Evolutionary conservation across 2,113 vertebrate species (phyloP), one percentile per base, ranked within the genome.

Genomic region (Leptodactylus fuscus): DNA sequence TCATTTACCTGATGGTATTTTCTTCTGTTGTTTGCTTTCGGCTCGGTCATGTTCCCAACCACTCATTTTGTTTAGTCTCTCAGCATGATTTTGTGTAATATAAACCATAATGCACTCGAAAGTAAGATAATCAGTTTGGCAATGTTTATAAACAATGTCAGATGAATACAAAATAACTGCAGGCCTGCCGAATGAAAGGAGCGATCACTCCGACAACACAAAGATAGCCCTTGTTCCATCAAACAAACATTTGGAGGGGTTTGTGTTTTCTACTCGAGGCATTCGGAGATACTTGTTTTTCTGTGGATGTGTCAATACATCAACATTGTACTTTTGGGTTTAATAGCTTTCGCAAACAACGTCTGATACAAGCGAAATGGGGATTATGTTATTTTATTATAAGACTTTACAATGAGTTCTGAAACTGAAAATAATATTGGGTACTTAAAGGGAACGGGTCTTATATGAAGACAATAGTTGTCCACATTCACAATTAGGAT

Each of bases 1-100:
- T 24, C 34, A 38, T 79, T 58, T 79, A 79, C 51, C 53, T 79
- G 76, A 13, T 38, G 20, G 20, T 38, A 55, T 41, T 60, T 60
- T 41, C 29, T 73, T 73, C 0, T n/a, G 36, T 46, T 73, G 6
- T 78, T 34, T 78, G 48, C 75, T 41, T 79, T 58, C 51, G 34
- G 51, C 36, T 41, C 53, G 20, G 48, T 55, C 76, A 79, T 41
- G 76, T 79, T 79, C 76, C 51, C 51, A 24, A 24, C 51, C 76
- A 79, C 51, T 79, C 76, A 79, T 79, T 79, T 79, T 79, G 76
- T 79, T 79, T 79, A 79, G 76, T 79, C 76, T 78, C 48, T 78
- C 48, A 5, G 34, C 51, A 60, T 55, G 53, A 79, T 79, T 79
- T 79, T 79, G 76, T 79, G 76, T 79, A 79, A 79, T 79, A 58